Percentiles rank a stretch among this genome's conserved stretches.
Conservation (phyloP, 2,113 vertebrate species). For the Neotoma lepida region DNA sequence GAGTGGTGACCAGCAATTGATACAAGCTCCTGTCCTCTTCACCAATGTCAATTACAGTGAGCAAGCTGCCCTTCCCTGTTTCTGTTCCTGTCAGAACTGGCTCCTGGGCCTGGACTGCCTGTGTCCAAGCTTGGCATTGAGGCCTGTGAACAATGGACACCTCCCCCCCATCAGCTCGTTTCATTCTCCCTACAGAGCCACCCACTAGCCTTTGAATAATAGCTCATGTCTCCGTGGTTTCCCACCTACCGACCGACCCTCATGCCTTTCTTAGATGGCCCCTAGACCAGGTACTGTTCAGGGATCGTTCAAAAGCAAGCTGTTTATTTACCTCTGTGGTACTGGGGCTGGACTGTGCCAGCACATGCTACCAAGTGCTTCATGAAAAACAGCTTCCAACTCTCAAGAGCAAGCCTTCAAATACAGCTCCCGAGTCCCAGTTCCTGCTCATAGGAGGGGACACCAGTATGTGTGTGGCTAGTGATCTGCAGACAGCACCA, state of each 20-base stretch:
- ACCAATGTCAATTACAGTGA: neutral
- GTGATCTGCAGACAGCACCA: fast-evolving
- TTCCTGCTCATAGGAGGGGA: neutral
- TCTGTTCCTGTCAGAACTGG: neutral
- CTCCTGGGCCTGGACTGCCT: neutral
- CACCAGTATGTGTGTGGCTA: neutral
- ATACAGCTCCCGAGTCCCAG: neutral
- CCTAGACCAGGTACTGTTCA: neutral
- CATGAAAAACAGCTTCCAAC: neutral
- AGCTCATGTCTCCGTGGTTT: fast-evolving
- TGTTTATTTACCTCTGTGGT: neutral
- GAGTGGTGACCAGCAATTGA: neutral
- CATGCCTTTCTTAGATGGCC: neutral
- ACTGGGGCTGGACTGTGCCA: too few species aligned
- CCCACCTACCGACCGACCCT: neutral
- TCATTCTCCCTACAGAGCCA: fast-evolving
- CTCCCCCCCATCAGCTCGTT: too few species aligned
- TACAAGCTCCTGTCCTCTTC: neutral
- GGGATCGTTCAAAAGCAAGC: neutral
- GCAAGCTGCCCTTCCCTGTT: neutral
- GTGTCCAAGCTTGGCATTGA: neutral
- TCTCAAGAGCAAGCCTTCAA: neutral
- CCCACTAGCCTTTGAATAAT: fast-evolving
- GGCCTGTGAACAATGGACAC: neutral
- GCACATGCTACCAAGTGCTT: neutral